phyloP scores from a whole-genome alignment of 2,113 vertebrate species.

The Eublepharis macularius region DNA sequence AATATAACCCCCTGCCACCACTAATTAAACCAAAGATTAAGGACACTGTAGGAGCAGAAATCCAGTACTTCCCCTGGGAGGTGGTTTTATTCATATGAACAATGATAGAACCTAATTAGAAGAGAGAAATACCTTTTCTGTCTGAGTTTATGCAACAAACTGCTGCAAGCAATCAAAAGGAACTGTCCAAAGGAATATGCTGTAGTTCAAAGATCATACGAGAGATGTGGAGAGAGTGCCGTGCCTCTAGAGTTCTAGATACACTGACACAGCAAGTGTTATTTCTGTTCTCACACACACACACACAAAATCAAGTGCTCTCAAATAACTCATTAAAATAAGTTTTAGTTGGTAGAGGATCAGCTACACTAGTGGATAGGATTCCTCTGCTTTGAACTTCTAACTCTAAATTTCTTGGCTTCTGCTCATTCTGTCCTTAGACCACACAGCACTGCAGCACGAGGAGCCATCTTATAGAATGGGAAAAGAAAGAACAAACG shows the following conservation, averaged over 20 bases:
- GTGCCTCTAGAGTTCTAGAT: background rate
- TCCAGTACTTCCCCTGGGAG: conserved; percentile 40
- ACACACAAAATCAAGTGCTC: background rate
- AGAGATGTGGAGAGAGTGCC: background rate
- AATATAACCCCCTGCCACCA: conserved; percentile 30
- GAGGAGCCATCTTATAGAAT: too few relatives aligned
- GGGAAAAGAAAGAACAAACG: too few relatives aligned
- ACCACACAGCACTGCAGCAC: too few relatives aligned
- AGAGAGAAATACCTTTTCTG: conserved; percentile 37
- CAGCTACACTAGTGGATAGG: background rate
- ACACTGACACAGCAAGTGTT: background rate
- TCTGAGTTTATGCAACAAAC: conserved; percentile 15
- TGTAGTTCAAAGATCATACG: conserved; percentile 25
- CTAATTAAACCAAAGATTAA: conserved; percentile 68
- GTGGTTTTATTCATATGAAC: conserved; percentile 54
- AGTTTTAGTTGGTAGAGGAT: background rate
- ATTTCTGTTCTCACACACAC: background rate
- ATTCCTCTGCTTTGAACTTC: background rate
- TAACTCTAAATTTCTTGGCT: too few relatives aligned
- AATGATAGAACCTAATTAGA: conserved; percentile 71
- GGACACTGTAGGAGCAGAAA: conserved; percentile 45
- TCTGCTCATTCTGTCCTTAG: too few relatives aligned
- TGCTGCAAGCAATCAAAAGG: conserved; percentile 15
- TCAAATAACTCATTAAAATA: background rate
- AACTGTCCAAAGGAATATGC: conserved; percentile 17